Conservation (phyloP, 2,113 vertebrate genomes). For the Neogale vison region DNA sequence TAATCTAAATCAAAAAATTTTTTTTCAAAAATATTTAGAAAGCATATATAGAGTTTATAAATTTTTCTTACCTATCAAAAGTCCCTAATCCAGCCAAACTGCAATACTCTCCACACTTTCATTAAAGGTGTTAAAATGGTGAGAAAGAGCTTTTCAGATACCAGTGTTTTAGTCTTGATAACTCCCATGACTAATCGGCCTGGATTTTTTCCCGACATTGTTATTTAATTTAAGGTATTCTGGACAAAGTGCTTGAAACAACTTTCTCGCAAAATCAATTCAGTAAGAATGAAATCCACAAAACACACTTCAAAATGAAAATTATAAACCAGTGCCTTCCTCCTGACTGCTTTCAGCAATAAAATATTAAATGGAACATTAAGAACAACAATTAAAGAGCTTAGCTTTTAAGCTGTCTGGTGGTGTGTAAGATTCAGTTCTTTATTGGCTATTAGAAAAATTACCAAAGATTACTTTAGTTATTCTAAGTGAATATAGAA, state of each 20-base stretch:
- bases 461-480: slow-evolving; percentile 49
- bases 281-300: slow-evolving; percentile 56
- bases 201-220: not conserved
- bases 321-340: slow-evolving; percentile 61
- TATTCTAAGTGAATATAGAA: slow-evolving; percentile 49
- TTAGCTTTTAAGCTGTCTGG: slow-evolving; percentile 71
- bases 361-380: slow-evolving; percentile 71
- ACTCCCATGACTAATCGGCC: not conserved
- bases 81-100: not conserved
- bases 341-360: slow-evolving; percentile 43
- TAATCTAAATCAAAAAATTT: not conserved
- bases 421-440: slow-evolving; percentile 59
- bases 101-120: not conserved
- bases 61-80: not conserved
- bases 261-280: slow-evolving; percentile 54
- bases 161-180: not conserved
- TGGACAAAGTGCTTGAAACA: slow-evolving; percentile 33
- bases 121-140: slow-evolving; percentile 11
- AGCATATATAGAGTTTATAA: not conserved
- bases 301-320: slow-evolving; percentile 61
- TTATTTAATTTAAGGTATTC: slow-evolving; percentile 57
- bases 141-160: not conserved
- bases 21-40: not conserved
- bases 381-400: slow-evolving; percentile 64
- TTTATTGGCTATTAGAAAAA: slow-evolving; percentile 73